Evolutionary conservation across 2,797 vertebrate species (phyloP).

Genomic region (Mallotus villosus): DNA sequence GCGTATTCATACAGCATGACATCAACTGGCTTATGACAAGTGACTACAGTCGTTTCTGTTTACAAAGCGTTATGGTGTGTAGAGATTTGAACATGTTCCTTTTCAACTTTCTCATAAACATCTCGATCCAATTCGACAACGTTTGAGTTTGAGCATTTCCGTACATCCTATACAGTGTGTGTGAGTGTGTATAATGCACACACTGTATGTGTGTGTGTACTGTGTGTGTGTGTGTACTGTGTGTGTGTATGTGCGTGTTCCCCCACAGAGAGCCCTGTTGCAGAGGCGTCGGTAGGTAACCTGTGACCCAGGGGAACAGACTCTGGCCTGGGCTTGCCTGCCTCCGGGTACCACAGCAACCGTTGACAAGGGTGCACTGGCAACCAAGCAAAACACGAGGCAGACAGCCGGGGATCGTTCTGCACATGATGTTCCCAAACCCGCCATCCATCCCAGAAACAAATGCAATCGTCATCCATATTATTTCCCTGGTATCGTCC

Average conservation of each 20-base stretch:
- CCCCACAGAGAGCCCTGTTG: background rate
- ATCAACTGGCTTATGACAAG: background rate
- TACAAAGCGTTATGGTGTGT: background rate
- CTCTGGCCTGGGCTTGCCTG: background rate
- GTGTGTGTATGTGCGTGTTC: background rate
- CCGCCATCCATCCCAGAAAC: background rate
- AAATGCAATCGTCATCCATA: background rate
- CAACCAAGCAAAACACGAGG: background rate
- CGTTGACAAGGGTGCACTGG: background rate
- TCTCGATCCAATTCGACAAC: too few species aligned
- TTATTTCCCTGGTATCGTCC: background rate
- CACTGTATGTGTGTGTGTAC: background rate
- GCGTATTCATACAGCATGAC: too few species aligned
- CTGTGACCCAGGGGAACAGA: slow-evolving; percentile 3
- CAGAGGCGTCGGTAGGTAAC: background rate
- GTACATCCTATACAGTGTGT: background rate
- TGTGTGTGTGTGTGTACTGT: background rate
- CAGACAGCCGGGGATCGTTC: background rate
- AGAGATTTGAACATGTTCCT: background rate
- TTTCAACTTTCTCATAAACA: background rate
- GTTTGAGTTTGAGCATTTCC: background rate
- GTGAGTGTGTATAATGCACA: background rate
- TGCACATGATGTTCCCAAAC: background rate
- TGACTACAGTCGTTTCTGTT: background rate
- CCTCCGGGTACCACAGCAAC: background rate